Conservation (phyloP, 2,888 invertebrate genomes). For the Ornithoptera priamus region DNA sequence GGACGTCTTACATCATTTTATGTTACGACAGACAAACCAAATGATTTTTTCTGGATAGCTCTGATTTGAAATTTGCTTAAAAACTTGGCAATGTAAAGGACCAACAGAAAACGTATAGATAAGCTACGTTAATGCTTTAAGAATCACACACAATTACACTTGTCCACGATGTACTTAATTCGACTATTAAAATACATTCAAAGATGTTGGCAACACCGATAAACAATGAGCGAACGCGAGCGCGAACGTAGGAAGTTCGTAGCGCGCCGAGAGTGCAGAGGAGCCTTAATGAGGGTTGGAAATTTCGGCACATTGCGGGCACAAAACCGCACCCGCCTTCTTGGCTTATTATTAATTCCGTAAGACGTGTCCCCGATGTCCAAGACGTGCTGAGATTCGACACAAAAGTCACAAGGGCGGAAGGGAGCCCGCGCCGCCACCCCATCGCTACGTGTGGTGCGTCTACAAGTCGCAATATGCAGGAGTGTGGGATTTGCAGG, state of each 20-base stretch:
- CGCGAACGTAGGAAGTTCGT: constrained; percentile 71
- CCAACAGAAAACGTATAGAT: no score
- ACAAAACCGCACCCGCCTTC: constrained; percentile 76
- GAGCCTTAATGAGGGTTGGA: constrained; percentile 77
- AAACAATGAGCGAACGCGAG: constrained; percentile 71
- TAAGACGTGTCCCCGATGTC: constrained; percentile 81
- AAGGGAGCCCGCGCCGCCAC: constrained; percentile 50
- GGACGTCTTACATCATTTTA: no score
- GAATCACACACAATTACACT: constrained; percentile 40
- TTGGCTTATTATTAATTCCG: constrained; percentile 81
- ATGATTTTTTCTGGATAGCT: no score
- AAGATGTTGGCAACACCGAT: constrained; percentile 73
- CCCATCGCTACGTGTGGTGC: constrained; percentile 63
- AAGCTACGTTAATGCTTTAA: neutral
- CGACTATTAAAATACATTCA: constrained; percentile 71
- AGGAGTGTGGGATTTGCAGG: constrained; percentile 73
- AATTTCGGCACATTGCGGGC: constrained; percentile 76
- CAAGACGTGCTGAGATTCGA: constrained; percentile 80
- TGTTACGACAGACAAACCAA: no score
- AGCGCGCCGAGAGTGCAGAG: constrained; percentile 76
- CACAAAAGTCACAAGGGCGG: constrained; percentile 78
- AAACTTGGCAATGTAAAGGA: no score
- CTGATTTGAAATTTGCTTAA: no score
- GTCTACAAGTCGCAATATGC: constrained; percentile 57
- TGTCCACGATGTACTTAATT: constrained; percentile 69